phyloP scores from a whole-genome alignment of 2,113 vertebrate species.

The Ctenomys sociabilis region DNA sequence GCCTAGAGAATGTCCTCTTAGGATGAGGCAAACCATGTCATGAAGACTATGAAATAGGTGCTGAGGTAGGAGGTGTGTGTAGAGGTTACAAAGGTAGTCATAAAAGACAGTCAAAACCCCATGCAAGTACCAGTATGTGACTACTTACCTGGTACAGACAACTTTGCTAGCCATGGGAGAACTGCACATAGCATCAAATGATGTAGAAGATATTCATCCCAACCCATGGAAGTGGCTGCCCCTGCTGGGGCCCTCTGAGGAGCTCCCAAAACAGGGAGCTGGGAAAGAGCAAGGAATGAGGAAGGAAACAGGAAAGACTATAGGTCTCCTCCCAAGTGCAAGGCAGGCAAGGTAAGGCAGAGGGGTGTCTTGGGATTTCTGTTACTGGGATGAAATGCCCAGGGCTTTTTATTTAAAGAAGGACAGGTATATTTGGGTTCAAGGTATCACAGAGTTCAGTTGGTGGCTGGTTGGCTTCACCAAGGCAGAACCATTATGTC shows the following conservation, averaged over 20 bases:
- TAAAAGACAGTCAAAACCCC: background rate
- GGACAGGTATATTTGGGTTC: background rate
- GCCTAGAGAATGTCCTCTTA: background rate
- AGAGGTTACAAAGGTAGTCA: background rate
- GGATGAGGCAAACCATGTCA: background rate
- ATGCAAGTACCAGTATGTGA: background rate
- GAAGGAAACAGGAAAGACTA: background rate
- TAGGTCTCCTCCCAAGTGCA: background rate
- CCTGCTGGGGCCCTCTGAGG: background rate
- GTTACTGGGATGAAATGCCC: background rate
- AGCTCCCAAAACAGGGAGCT: background rate
- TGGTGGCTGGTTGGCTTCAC: background rate
- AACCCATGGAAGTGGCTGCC: too few relatives aligned
- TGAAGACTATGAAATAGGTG: background rate
- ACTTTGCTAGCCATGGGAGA: background rate
- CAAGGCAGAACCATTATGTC: background rate
- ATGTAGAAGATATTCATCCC: background rate
- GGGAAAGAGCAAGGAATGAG: background rate
- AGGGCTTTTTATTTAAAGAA: background rate
- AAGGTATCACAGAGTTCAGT: background rate
- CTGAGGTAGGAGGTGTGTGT: background rate
- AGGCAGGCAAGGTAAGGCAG: background rate
- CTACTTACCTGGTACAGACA: background rate
- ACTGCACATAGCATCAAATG: background rate
- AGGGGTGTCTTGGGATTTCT: background rate